Base-by-base conservation (phyloP, 1,140 invertebrate species). In the Dryas iulia region DNA sequence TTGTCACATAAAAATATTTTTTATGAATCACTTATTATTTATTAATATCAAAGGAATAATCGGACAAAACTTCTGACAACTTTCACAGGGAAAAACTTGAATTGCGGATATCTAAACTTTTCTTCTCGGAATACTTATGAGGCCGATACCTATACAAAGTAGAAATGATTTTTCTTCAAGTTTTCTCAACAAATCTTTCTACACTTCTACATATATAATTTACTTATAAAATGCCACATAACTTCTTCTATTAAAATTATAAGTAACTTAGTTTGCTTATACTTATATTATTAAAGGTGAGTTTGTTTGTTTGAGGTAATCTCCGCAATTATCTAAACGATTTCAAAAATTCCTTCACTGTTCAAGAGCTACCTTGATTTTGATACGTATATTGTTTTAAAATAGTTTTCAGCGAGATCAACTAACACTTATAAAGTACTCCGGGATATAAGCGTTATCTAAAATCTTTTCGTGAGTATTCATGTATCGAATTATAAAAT, bases 81-180 rank as follows among this genome's bases (percentile, higher is more conserved):
- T 74, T 76, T 65, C 62, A 23, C 28, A 59, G 31, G 71, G 70
- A 72, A 76, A 81, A 77, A 77, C 73, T 77, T 73, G 61, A 74
- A 76, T 81, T 74, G 79, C 68, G 77, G 70, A 58, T 70, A 65
- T 56, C 53, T 52, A 72, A 68, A 79, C 58, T 77, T 81, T 73
- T 65, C 64, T 66, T 71, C 35, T 66, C 58, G 54, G 65, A 76
- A 76, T 68, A 73, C 67, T 73, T 72, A 69, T 69, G 53, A 73
- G 57, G 39, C 39, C 39, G 39, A 47, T 47, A 47, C 39, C 39
- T 18, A 47, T 47, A 65, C 59, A 59, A 59, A 59, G 26, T 31
- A 58, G 56, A 54, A 54, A 63, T 62, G 39, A 53, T 52, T 62
- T 52, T 62, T 53, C 35, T 30, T 35, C 23, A 21, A 62, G 26